Evolutionary conservation across 2,113 vertebrate species (phyloP), one percentile per base, ranked within the genome.

Genomic region (Macquaria australasica): DNA sequence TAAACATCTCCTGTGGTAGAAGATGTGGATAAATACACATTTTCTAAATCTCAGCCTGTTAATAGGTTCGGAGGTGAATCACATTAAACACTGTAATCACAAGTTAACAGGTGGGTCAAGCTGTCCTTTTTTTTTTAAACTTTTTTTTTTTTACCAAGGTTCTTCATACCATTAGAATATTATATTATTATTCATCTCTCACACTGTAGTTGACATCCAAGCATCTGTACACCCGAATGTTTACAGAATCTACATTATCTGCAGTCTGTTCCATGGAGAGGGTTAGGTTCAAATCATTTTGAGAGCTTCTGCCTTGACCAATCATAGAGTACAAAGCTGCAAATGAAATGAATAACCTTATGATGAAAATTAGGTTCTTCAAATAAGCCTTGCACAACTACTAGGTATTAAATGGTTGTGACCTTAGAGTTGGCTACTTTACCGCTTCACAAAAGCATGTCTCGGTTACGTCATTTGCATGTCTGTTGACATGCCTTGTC

Each of bases 201-300:
- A 58, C 8, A 16, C 23, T 56, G 34, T 39, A 56, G 34, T 72
- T 39, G 31, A 23, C 60, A n/a, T 53, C 15, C 23, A 55, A 28
- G 34, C 74, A 41, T 39, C 16, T 25, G 60, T 41, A 5, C 74
- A 66, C 15, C 11, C 4, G 2, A n/a, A 55, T 56, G 28, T 63
- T 74, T 21, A 62, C 58, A 68, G 50, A 58, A 20, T 77, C 25
- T 21, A 6, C 39, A 67, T 70, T 18, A 63, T 55, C 48, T 72
- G 45, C 68, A 63, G 23, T 71, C 18, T 68, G 39, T 43, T 69
- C 8, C 64, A n/a, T 1, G 21, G 23, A 39, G 45, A 39, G 10
- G 23, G 45, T 51, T 18, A 50, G 56, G 15, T 62, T 31, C 1
- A 31, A 8, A 23, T 50, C 0, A 10, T 58, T 60, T 15, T 74